Percentiles rank a stretch among this genome's conserved stretches.
These are phyloP conservation scores for Tragopan temminckii DNA, from an alignment of 2,797 vertebrate species.

Conservation along the genomic window DNA sequence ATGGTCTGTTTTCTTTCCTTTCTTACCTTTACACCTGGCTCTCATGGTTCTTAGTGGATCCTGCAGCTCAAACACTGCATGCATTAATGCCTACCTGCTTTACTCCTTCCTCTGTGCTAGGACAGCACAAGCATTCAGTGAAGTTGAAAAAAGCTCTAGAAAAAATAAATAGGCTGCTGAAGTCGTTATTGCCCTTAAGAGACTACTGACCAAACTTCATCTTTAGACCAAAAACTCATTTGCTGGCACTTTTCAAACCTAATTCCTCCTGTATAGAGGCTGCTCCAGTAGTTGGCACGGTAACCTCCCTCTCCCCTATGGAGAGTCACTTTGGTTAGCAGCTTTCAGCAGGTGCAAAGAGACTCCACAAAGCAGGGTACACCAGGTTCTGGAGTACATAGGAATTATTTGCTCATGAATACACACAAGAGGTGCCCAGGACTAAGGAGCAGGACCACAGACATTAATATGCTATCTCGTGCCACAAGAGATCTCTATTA, in stretches of 20 bases:
- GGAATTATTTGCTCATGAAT: background rate
- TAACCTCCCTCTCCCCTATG: background rate
- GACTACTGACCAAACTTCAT: background rate
- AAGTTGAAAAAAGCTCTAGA: fast-evolving
- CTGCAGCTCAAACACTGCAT: background rate
- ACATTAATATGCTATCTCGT: background rate
- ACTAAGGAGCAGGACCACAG: background rate
- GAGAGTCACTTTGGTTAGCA: background rate
- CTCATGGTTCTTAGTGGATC: background rate
- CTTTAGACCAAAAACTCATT: background rate
- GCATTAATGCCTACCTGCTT: background rate
- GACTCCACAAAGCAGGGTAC: background rate
- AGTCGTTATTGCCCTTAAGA: background rate
- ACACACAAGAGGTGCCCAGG: background rate
- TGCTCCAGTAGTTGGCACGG: background rate
- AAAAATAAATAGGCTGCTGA: background rate
- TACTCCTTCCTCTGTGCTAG: background rate
- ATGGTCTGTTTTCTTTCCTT: background rate
- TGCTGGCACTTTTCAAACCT: background rate
- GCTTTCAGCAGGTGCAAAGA: background rate
- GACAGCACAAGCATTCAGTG: background rate
- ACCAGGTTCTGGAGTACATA: background rate
- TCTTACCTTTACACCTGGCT: background rate
- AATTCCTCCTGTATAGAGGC: background rate
- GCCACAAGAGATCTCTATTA: background rate